A percentile compares a stretch with the other conserved stretches of the same genome.
phyloP scores from a whole-genome alignment of 2,888 invertebrate genomes.

The Alloplasta piceator region DNA sequence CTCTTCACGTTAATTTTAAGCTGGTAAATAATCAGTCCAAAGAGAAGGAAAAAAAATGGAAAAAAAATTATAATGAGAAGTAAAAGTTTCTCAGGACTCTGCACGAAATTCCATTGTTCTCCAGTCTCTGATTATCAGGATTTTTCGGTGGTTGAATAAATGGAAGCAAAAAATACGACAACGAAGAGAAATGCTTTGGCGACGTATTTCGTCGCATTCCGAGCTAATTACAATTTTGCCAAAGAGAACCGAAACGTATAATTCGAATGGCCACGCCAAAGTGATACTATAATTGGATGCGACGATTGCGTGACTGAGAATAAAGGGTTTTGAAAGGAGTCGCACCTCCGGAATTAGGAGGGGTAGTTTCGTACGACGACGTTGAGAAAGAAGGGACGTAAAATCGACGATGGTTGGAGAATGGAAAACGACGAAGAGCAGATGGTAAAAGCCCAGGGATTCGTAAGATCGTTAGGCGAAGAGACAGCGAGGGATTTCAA shows the following conservation, averaged over 20 bases:
- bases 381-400: neutral
- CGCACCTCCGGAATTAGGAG: neutral
- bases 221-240: conserved; percentile 14
- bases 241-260: neutral
- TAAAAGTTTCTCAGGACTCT: too few species aligned
- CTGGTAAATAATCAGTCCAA: too few species aligned
- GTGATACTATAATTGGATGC: conserved; percentile 33
- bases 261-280: conserved; percentile 13
- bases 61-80: too few species aligned
- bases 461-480: conserved; percentile 60
- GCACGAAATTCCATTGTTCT: too few species aligned
- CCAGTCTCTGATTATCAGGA: too few species aligned
- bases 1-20: too few species aligned
- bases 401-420: neutral
- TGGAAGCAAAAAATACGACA: too few species aligned
- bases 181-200: too few species aligned
- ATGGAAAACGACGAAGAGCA: conserved; percentile 10
- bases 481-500: conserved; percentile 62
- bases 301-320: neutral
- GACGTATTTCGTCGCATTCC: conserved; percentile 7
- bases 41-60: too few species aligned
- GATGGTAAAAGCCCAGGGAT: conserved; percentile 38
- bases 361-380: neutral
- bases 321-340: neutral
- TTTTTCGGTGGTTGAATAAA: too few species aligned